These are phyloP conservation scores for Hydrozoanthus tunicans DNA, from an alignment of 64 coral and sea anemone genomes.

Conservation along the genomic window DNA sequence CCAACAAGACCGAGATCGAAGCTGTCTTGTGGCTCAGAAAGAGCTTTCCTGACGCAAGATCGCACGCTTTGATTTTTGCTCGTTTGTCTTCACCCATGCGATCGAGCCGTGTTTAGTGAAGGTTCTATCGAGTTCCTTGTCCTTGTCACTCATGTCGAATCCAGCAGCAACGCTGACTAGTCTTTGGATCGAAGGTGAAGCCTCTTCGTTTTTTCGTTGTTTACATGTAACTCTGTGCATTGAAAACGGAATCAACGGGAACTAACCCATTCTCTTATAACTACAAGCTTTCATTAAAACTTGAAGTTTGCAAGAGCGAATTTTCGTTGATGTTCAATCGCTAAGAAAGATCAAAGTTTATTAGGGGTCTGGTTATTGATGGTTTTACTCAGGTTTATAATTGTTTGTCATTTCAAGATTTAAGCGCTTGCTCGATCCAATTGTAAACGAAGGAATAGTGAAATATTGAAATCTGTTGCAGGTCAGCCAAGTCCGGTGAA, in stretches of 20 bases:
- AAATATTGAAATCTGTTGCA: slow-evolving; percentile 88
- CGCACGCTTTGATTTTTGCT: slow-evolving; percentile 15
- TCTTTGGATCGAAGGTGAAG: slow-evolving; percentile 95
- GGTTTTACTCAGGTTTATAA: neutral
- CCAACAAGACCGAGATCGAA: slow-evolving; percentile 7
- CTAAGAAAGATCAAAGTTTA: neutral
- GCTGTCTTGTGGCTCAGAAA: neutral
- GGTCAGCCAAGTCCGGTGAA: slow-evolving; percentile 95
- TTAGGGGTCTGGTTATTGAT: neutral
- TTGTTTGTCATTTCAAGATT: neutral
- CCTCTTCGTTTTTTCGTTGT: slow-evolving; percentile 21
- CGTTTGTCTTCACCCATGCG: slow-evolving; percentile 72
- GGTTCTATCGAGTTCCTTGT: slow-evolving; percentile 40
- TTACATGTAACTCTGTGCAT: slow-evolving; percentile 45
- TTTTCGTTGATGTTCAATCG: neutral
- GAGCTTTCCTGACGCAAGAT: slow-evolving; percentile 25
- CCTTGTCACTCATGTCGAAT: slow-evolving; percentile 86
- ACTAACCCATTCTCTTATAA: neutral
- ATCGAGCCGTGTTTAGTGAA: slow-evolving; percentile 66
- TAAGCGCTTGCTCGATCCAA: slow-evolving; percentile 33
- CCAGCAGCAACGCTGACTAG: slow-evolving; percentile 89
- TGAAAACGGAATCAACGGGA: neutral
- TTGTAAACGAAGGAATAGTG: slow-evolving; percentile 64
- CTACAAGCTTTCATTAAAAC: neutral
- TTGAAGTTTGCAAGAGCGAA: slow-evolving; percentile 15